phyloP scores from a whole-genome alignment of 2,888 invertebrate species.

The Phyllotreta cruciferae region DNA sequence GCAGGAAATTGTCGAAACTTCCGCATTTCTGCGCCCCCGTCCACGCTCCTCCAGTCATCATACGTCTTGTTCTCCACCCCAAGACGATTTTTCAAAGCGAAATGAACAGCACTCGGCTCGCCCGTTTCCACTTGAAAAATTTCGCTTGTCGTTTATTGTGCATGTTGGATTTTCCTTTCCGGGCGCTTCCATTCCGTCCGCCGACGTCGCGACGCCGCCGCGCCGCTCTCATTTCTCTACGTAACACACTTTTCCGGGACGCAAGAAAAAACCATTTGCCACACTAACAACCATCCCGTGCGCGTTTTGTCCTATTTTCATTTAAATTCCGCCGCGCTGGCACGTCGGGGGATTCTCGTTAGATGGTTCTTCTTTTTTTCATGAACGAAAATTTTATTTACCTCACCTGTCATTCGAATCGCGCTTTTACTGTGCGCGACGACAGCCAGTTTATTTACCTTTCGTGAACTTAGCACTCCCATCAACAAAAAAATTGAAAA shows the following conservation, averaged over 20 bases:
- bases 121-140: slow-evolving; percentile 55
- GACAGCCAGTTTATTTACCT: too few species aligned
- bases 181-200: slow-evolving; percentile 4
- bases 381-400: too few species aligned
- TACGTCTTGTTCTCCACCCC: slow-evolving; percentile 52
- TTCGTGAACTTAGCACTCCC: too few species aligned
- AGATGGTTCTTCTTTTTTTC: too few species aligned
- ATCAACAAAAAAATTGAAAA: too few species aligned
- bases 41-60: slow-evolving; percentile 42
- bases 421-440: too few species aligned
- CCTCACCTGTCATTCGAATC: too few species aligned
- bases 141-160: slow-evolving; percentile 54
- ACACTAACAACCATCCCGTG: slow-evolving; percentile 1
- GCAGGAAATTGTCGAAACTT: too few species aligned
- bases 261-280: slow-evolving; percentile 6
- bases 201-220: slow-evolving; percentile 10
- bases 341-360: background rate
- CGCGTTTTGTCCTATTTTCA: slow-evolving; percentile 8
- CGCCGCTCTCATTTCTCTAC: slow-evolving; percentile 16
- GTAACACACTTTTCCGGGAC: slow-evolving; percentile 11
- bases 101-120: slow-evolving; percentile 57
- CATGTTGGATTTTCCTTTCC: slow-evolving; percentile 28
- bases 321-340: slow-evolving; percentile 1
- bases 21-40: slow-evolving; percentile 2
- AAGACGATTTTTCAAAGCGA: slow-evolving; percentile 56